phyloP scores from a whole-genome alignment of 2,113 vertebrate species.

The Rhinolophus ferrumequinum region DNA sequence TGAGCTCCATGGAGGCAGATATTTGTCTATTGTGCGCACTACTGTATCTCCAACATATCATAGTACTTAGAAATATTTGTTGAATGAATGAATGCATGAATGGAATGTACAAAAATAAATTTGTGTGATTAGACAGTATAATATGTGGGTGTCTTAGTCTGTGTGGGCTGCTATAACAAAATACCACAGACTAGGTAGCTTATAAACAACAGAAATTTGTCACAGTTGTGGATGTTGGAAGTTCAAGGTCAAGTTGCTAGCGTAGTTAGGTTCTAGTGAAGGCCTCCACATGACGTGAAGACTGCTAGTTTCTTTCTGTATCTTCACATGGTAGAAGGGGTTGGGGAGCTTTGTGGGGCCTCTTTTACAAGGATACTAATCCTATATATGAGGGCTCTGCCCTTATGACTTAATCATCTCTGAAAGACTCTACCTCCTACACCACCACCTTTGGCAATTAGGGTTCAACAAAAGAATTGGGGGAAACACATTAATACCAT shows the following conservation, averaged over 20 bases:
- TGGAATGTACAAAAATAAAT: background rate
- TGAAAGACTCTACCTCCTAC: background rate
- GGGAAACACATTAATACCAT: background rate
- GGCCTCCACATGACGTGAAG: background rate
- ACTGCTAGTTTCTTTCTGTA: background rate
- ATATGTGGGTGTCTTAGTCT: background rate
- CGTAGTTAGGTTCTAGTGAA: background rate
- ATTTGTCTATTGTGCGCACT: background rate
- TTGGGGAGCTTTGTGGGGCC: background rate
- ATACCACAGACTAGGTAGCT: background rate
- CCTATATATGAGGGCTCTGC: background rate
- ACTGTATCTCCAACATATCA: background rate
- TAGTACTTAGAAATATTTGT: background rate
- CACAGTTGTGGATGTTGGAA: background rate
- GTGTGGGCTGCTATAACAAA: background rate
- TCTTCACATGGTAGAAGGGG: background rate
- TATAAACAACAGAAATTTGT: background rate
- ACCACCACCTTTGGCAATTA: fast-evolving
- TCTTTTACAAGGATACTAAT: background rate
- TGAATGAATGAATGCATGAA: background rate
- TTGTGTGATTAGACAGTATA: background rate
- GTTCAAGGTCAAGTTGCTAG: background rate
- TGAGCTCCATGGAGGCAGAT: background rate
- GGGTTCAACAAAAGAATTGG: background rate
- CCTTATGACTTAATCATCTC: background rate